These are phyloP conservation scores for Cordilura impudica DNA, from an alignment of 2,888 invertebrate species.

Conservation along the genomic window DNA sequence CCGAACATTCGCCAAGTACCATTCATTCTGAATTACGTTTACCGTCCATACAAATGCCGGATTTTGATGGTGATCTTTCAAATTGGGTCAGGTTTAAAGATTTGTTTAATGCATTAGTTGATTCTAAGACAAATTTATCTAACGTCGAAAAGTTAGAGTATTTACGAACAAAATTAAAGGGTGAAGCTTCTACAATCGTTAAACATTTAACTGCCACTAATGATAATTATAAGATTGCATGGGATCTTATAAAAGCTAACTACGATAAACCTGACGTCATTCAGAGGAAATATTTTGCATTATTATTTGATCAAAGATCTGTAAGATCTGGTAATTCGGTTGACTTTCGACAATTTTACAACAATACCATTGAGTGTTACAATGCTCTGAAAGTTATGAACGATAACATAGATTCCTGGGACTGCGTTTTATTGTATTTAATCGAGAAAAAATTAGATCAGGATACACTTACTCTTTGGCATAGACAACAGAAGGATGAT, in stretches of 20 bases:
- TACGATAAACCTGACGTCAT: no score
- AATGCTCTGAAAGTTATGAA: no score
- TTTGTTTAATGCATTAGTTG: slow-evolving; percentile 34
- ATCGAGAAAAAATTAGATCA: no score
- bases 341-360: no score
- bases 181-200: slow-evolving; percentile 21
- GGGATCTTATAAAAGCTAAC: slow-evolving; percentile 29
- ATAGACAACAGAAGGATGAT: no score
- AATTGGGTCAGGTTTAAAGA: slow-evolving; percentile 38
- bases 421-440: no score
- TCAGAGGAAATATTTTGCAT: no score
- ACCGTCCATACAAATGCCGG: slow-evolving; percentile 35
- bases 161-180: slow-evolving; percentile 30
- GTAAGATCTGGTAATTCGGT: no score
- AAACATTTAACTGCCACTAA: slow-evolving; percentile 48
- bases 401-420: no score
- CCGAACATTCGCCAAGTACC: not conserved
- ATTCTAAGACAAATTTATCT: slow-evolving; percentile 19
- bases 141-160: slow-evolving; percentile 41
- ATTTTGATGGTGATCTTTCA: slow-evolving; percentile 10
- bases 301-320: no score
- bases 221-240: slow-evolving; percentile 44
- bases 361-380: no score
- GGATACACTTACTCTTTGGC: no score
- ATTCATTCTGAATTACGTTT: not conserved